phyloP scores from a whole-genome alignment of 2,888 invertebrate genomes.

The Chloroclysta siterata region DNA sequence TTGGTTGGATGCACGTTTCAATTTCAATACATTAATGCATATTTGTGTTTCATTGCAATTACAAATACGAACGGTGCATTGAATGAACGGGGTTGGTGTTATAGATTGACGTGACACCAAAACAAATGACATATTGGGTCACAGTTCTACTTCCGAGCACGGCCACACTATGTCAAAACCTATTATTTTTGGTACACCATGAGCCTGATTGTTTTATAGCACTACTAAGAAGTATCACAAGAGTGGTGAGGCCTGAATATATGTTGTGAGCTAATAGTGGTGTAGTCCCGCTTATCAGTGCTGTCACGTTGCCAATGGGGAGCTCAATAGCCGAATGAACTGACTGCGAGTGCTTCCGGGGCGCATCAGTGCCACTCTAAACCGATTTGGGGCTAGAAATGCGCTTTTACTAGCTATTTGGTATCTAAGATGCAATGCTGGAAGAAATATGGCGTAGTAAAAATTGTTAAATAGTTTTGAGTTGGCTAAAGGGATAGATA shows the following conservation, averaged over 20 bases:
- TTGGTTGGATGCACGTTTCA: neutral
- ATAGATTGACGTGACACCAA: too few relatives aligned
- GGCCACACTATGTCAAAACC: too few relatives aligned
- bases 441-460: too few relatives aligned
- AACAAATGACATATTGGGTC: too few relatives aligned
- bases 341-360: conserved; percentile 3
- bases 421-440: neutral
- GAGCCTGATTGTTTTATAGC: too few relatives aligned
- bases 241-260: neutral
- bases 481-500: too few relatives aligned
- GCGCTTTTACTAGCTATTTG: neutral
- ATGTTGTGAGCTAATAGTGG: neutral
- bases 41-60: neutral
- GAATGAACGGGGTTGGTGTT: neutral
- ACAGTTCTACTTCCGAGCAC: too few relatives aligned
- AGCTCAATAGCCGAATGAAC: conserved; percentile 9
- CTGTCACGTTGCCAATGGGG: conserved; percentile 11
- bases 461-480: too few relatives aligned
- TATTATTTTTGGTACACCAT: too few relatives aligned
- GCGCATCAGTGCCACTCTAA: neutral
- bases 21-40: conserved; percentile 1
- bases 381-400: neutral
- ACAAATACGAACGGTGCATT: neutral
- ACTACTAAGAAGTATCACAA: too few relatives aligned
- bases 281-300: neutral